These are phyloP conservation scores for Peromyscus polionotus DNA, from an alignment of 2,113 vertebrate genomes.

Conservation along the genomic window DNA sequence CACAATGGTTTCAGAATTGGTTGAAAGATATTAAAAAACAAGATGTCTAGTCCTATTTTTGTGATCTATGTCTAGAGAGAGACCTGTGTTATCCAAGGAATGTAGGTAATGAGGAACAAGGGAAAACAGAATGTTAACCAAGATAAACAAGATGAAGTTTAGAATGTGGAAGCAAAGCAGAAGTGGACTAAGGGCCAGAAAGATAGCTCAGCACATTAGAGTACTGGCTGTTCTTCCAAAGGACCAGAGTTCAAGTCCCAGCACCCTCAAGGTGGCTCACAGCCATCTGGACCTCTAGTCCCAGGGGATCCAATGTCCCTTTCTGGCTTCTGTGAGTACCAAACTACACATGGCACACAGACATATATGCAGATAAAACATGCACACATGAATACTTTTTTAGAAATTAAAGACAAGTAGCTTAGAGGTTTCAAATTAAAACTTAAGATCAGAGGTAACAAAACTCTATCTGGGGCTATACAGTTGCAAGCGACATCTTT, in stretches of 20 bases:
- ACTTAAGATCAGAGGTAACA: background rate
- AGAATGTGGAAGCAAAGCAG: constrained; percentile 3
- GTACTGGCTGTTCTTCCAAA: background rate
- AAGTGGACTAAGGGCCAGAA: background rate
- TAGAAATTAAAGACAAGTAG: background rate
- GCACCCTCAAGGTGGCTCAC: background rate
- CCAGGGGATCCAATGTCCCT: background rate
- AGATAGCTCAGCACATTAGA: background rate
- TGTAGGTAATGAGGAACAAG: background rate
- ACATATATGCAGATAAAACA: background rate
- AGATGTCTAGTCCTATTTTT: background rate
- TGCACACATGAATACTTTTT: background rate
- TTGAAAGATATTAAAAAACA: background rate
- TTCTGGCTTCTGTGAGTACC: background rate
- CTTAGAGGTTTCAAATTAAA: background rate
- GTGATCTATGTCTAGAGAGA: background rate
- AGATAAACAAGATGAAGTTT: background rate
- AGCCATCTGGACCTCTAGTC: background rate
- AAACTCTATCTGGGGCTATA: background rate
- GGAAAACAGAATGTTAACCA: background rate
- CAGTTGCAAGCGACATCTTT: background rate
- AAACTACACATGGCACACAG: background rate
- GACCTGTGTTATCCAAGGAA: background rate
- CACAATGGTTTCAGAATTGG: background rate
- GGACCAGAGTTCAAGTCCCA: background rate